phyloP scores from a whole-genome alignment of 2,888 invertebrate genomes.

The Polydesmus complanatus region DNA sequence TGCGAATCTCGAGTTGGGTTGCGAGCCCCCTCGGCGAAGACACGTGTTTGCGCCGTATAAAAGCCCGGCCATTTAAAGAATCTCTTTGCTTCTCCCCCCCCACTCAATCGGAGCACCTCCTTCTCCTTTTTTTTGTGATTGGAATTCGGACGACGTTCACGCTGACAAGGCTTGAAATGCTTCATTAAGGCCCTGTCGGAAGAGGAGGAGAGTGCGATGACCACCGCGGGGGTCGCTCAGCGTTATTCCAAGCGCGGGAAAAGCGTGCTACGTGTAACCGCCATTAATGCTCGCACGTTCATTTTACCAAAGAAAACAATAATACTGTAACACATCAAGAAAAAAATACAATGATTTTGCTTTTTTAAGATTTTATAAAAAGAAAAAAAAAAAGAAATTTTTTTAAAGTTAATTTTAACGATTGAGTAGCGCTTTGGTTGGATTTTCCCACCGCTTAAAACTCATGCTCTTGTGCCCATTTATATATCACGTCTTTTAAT shows the following conservation, averaged over 20 bases:
- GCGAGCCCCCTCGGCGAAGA: not conserved
- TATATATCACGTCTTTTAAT: not conserved
- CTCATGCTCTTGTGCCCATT: too few species aligned
- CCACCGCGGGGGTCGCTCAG: not conserved
- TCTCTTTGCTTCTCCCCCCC: too few species aligned
- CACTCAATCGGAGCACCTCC: too few species aligned
- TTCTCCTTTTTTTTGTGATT: not conserved
- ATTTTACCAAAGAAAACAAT: not conserved
- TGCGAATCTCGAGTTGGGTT: too few species aligned
- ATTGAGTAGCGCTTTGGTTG: too few species aligned
- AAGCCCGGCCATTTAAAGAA: not conserved
- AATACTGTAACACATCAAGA: not conserved
- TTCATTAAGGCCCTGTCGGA: not conserved
- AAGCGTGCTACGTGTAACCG: not conserved
- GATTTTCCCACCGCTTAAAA: not conserved
- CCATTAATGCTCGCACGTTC: not conserved
- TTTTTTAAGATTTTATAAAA: too few species aligned
- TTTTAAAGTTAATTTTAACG: too few species aligned
- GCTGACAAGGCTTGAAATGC: not conserved
- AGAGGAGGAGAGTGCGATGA: not conserved
- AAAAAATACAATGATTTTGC: not conserved
- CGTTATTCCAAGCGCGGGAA: not conserved
- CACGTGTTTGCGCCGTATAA: not conserved
- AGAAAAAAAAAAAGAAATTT: too few species aligned
- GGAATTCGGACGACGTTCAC: not conserved